Evolutionary conservation across 1,140 invertebrate genomes (phyloP).

Genomic region (Formica selysi): DNA sequence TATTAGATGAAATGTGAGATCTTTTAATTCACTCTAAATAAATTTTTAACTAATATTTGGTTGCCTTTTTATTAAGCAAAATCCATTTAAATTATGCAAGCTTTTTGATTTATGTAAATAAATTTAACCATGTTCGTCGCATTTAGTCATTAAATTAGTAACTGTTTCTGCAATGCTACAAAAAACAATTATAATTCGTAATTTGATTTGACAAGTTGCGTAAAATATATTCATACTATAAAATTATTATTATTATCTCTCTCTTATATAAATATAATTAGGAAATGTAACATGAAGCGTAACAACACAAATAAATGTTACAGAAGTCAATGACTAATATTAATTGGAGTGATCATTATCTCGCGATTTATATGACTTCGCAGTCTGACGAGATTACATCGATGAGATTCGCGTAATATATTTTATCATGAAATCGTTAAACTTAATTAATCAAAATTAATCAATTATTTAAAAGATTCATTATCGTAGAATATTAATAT

Average conservation of each 20-base stretch:
- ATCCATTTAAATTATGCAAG: not conserved
- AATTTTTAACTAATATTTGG: not conserved
- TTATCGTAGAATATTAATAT: slow-evolving; percentile 35
- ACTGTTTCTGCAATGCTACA: not conserved
- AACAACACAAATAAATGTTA: slow-evolving; percentile 46
- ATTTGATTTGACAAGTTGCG: slow-evolving; percentile 35
- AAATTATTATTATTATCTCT: slow-evolving; percentile 43
- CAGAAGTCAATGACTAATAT: slow-evolving; percentile 48
- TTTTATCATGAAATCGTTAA: slow-evolving; percentile 46
- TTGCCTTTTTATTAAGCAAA: not conserved
- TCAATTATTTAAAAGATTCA: slow-evolving; percentile 43
- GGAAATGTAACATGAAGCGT: slow-evolving; percentile 22
- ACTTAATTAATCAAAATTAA: slow-evolving; percentile 52
- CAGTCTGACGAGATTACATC: slow-evolving; percentile 14
- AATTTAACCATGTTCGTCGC: not conserved
- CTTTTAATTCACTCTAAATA: not conserved
- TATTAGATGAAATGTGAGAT: not conserved
- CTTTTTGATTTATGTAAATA: not conserved
- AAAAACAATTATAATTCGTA: slow-evolving; percentile 31
- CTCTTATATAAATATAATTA: slow-evolving; percentile 33
- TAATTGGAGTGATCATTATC: slow-evolving; percentile 53
- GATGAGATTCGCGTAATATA: not conserved
- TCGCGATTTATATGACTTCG: slow-evolving; percentile 40
- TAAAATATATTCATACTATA: slow-evolving; percentile 32
- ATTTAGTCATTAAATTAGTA: not conserved